Conservation (phyloP, 1,140 invertebrate genomes). For the Drosophila nigrodunni region DNA sequence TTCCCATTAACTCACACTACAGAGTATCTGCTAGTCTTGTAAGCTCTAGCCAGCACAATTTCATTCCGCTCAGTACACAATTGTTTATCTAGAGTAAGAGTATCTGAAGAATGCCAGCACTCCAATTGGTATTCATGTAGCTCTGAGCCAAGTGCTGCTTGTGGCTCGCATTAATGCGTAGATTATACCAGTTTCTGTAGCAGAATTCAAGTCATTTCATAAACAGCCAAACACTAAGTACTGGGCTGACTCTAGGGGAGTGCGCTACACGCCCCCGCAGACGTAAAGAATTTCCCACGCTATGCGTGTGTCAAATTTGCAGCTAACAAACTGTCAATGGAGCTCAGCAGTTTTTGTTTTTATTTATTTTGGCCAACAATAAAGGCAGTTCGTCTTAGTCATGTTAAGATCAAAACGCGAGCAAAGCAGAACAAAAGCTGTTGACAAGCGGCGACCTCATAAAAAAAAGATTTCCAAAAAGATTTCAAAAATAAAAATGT, state of each 20-base stretch:
- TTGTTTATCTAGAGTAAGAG: not conserved
- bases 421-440: slow-evolving; percentile 4
- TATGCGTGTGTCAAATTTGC: slow-evolving; percentile 38
- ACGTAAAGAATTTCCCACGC: slow-evolving; percentile 44
- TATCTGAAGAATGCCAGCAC: not conserved
- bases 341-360: not conserved
- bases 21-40: not conserved
- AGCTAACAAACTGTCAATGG: slow-evolving; percentile 25
- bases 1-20: not conserved
- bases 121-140: not conserved
- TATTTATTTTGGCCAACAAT: slow-evolving; percentile 14
- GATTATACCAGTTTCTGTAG: slow-evolving; percentile 20
- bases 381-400: slow-evolving; percentile 33
- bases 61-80: not conserved
- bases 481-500: not conserved
- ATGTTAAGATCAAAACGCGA: slow-evolving; percentile 10
- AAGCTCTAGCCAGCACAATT: not conserved
- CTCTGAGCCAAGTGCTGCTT: slow-evolving; percentile 9
- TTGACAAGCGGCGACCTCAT: slow-evolving; percentile 40
- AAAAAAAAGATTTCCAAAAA: not conserved
- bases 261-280: slow-evolving; percentile 16
- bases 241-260: slow-evolving; percentile 5
- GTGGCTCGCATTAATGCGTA: slow-evolving; percentile 25
- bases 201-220: not conserved
- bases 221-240: not conserved